Evolutionary conservation across 2,113 vertebrate genomes (phyloP).

Genomic region (Pelvicachromis taeniatus): DNA sequence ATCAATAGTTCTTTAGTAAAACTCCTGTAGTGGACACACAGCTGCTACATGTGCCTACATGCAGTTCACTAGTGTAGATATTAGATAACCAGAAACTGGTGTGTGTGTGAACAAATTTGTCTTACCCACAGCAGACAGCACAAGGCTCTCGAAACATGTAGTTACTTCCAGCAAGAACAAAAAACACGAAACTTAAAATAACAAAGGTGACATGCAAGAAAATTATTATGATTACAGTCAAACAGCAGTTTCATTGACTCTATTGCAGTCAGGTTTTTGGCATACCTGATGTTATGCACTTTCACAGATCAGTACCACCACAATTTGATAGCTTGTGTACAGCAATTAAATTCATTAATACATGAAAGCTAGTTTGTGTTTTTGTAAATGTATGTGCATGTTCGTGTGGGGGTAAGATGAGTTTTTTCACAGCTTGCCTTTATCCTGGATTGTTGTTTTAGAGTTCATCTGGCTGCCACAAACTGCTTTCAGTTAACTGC

Average conservation of each 20-base stretch:
- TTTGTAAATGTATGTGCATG: background rate
- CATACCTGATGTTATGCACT: background rate
- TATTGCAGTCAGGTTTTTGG: background rate
- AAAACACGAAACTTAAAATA: background rate
- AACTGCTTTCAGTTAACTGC: background rate
- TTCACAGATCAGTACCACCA: background rate
- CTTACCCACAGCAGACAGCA: constrained; percentile 2
- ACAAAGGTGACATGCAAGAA: background rate
- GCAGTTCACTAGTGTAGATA: constrained; percentile 19
- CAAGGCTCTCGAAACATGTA: background rate
- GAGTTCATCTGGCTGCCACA: background rate
- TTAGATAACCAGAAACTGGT: constrained; percentile 9
- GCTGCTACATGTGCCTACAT: background rate
- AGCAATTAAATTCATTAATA: background rate
- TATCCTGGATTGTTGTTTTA: background rate
- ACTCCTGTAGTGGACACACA: constrained; percentile 1
- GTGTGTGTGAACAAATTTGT: constrained; percentile 26
- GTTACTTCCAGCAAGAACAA: background rate
- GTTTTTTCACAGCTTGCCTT: constrained; percentile 16
- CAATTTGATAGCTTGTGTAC: background rate
- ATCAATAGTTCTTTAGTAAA: constrained; percentile 32
- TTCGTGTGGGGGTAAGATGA: constrained; percentile 25
- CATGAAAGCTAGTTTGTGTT: background rate
- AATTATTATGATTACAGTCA: background rate
- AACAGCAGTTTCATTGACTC: background rate